Base-by-base conservation (phyloP, 2,888 invertebrate genomes). In the Morpho deidamia region DNA sequence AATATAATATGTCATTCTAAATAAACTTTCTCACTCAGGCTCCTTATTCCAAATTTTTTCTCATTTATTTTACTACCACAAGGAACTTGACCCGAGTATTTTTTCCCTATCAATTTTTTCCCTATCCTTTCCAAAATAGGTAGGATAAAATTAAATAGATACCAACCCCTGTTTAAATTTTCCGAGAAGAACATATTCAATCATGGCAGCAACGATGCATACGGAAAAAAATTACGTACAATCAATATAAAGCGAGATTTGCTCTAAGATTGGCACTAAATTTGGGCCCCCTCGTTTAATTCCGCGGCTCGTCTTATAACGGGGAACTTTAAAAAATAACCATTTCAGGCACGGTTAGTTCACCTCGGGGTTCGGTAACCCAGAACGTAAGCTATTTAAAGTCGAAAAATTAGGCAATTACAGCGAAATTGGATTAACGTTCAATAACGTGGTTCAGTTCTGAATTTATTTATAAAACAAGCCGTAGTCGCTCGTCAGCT, bases 371-470 rank as follows among this genome's bases (percentile, higher is more conserved):
- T 56, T 55, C 57, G 41, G 10, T 44, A 59, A 75, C 78, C 78
- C 78, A 73, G 72, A 75, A 70, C 59, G 70, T 73, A 65, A 68
- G 69, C 75, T 76, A 72, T 79, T 81, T 74, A 75, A 72, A 79
- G 63, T 72, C 66, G 68, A 80, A 78, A 83, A 78, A 85, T 83
- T 79, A 79, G 75, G 71, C 79, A 81, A 86, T 85, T 84, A 85
- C 71, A 71, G 64, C 67, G 74, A 79, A 74, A 81, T 79, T 74
- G 75, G 70, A 76, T 43, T 23, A 11, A 41, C 23, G 23, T 23
- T 23, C 23, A 14, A 14, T 14, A 14, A 14, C 4, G 14, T 14
- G 14, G 14, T 14, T 14, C 14, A 23, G 5, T 23, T 23, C 23
- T 23, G 23, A 5, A 23, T 23, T 23, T 23, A 23, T 23, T 23